Conservation (phyloP, 2,888 invertebrate species). For the Myathropa florea region DNA sequence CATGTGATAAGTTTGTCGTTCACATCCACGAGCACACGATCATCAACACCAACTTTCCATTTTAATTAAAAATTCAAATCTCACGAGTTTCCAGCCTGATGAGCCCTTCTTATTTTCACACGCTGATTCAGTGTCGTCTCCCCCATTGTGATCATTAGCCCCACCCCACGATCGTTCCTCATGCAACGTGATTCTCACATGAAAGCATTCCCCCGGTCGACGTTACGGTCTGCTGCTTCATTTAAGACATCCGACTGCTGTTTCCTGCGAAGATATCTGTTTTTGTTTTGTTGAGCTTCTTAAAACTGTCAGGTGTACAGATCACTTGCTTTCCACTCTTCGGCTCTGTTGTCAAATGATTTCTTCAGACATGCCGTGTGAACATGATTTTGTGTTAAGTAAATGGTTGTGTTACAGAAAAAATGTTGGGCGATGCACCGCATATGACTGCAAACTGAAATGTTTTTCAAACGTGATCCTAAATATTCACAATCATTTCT, state of each 20-base stretch:
- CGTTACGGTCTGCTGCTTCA: slow-evolving; percentile 63
- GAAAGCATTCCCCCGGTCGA: slow-evolving; percentile 28
- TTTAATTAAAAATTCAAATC: slow-evolving; percentile 27
- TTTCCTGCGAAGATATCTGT: slow-evolving; percentile 48
- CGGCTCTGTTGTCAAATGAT: not conserved
- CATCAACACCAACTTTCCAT: slow-evolving; percentile 57
- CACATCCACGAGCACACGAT: not conserved
- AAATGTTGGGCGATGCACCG: not conserved
- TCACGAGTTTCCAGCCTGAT: slow-evolving; percentile 10
- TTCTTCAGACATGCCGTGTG: not conserved
- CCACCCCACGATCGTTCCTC: not conserved
- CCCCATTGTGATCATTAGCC: slow-evolving; percentile 16
- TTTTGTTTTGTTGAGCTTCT: slow-evolving; percentile 14
- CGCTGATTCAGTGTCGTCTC: slow-evolving; percentile 36
- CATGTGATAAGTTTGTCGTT: not conserved
- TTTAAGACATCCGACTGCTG: slow-evolving; percentile 47
- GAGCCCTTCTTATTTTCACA: slow-evolving; percentile 33
- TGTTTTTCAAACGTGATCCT: too few species aligned
- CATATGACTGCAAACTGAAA: too few species aligned
- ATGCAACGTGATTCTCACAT: not conserved
- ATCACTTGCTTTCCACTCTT: slow-evolving; percentile 16
- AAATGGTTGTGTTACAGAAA: not conserved
- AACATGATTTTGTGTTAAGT: not conserved
- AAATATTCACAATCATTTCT: too few species aligned
- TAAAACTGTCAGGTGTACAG: slow-evolving; percentile 16